These are phyloP conservation scores for Serranochromis macrocephalus DNA, from an alignment of 2,113 vertebrate species.

Conservation along the genomic window DNA sequence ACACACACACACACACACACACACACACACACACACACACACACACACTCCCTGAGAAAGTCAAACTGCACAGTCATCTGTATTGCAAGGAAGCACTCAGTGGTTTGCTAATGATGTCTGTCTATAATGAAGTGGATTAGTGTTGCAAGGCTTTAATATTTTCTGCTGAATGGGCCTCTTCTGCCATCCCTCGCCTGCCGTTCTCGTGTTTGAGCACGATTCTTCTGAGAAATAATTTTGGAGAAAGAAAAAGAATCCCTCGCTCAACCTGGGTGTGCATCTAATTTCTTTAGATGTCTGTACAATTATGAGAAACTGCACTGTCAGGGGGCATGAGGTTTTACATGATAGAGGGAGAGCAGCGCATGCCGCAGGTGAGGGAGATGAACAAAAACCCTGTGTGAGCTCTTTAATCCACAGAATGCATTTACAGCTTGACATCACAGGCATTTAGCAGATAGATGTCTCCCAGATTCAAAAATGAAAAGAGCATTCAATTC, in stretches of 20 bases:
- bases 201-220: not conserved
- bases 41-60: not conserved
- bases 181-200: not conserved
- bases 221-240: not conserved
- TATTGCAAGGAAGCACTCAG: slow-evolving; percentile 12
- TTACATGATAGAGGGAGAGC: not conserved
- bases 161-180: slow-evolving; percentile 52
- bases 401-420: not conserved
- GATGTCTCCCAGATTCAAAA: not conserved
- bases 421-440: not conserved
- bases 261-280: not conserved
- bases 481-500: not conserved
- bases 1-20: not conserved
- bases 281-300: slow-evolving; percentile 14
- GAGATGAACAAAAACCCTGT: not conserved
- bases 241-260: not conserved
- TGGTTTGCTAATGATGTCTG: slow-evolving; percentile 54
- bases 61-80: slow-evolving; percentile 46
- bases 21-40: not conserved
- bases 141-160: slow-evolving; percentile 40
- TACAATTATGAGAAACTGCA: slow-evolving; percentile 1
- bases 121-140: slow-evolving; percentile 60
- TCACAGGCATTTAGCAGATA: not conserved
- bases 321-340: slow-evolving; percentile 17
- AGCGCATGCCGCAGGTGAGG: not conserved